phyloP scores from a whole-genome alignment of 2,113 vertebrate genomes.

The Nicator chloris region DNA sequence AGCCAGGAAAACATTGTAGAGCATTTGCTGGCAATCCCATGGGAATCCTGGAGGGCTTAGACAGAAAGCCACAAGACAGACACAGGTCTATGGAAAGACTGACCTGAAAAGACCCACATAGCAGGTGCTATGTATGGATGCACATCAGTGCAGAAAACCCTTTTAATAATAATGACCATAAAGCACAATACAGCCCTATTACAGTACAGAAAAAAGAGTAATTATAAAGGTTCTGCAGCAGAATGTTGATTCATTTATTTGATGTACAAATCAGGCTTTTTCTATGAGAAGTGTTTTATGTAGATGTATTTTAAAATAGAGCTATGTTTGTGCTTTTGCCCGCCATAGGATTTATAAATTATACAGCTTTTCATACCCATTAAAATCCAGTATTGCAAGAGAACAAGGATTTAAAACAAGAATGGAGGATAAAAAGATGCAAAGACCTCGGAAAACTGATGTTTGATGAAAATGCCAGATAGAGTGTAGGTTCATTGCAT shows the following conservation, averaged over 20 bases:
- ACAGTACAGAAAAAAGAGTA: not conserved
- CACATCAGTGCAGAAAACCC: slow-evolving; percentile 4
- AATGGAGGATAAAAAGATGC: not conserved
- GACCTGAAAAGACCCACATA: not conserved
- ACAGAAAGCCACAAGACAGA: not conserved
- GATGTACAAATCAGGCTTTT: not conserved
- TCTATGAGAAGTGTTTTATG: not conserved
- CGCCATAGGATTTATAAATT: not conserved
- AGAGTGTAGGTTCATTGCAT: not conserved
- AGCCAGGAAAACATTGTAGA: not conserved
- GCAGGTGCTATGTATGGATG: slow-evolving; percentile 18
- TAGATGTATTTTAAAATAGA: not conserved
- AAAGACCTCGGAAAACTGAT: not conserved
- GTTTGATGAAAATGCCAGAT: not conserved
- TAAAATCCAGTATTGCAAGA: not conserved
- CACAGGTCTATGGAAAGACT: not conserved
- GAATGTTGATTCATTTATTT: not conserved
- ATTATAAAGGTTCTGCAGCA: not conserved
- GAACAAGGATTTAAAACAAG: not conserved
- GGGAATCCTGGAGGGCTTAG: not conserved
- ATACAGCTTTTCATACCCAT: not conserved
- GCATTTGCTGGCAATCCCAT: not conserved
- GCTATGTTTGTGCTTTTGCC: not conserved
- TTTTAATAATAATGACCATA: slow-evolving; percentile 27
- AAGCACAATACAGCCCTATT: not conserved